Conservation (phyloP, 2,888 invertebrate genomes). For the Callinectes sapidus region DNA sequence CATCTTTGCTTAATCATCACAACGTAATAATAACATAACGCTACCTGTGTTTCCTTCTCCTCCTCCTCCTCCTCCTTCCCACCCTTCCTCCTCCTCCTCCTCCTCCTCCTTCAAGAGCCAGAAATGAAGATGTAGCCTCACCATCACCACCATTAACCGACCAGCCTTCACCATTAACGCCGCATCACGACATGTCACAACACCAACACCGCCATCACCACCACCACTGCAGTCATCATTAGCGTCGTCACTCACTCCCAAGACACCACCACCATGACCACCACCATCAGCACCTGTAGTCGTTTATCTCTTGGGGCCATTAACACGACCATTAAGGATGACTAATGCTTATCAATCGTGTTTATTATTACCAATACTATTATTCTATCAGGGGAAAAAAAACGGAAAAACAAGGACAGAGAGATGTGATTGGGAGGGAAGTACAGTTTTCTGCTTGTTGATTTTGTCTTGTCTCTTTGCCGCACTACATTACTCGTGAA, state of each 20-base stretch:
- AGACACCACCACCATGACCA: not conserved
- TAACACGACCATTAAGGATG: not conserved
- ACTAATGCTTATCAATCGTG: not conserved
- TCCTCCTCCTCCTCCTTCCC: not conserved
- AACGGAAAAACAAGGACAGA: not conserved
- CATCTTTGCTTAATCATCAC: not conserved
- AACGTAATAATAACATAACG: not conserved
- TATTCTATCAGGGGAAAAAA: not conserved
- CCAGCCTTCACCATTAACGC: not conserved
- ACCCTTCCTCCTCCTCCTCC: not conserved
- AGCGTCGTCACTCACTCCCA: not conserved
- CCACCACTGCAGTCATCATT: not conserved
- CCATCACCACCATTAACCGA: not conserved
- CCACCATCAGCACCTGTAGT: not conserved
- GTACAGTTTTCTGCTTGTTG: not conserved
- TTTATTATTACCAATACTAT: not conserved
- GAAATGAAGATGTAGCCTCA: not conserved
- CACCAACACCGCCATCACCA: not conserved
- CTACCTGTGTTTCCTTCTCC: not conserved
- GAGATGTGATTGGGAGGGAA: not conserved
- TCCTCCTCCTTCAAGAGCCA: not conserved
- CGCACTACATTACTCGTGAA: not conserved
- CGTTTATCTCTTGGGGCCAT: not conserved
- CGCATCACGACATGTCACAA: not conserved
- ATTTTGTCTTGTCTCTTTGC: not conserved